Evolutionary conservation across 1,140 invertebrate species (phyloP).

Genomic region (Dufourea novaeangliae): DNA sequence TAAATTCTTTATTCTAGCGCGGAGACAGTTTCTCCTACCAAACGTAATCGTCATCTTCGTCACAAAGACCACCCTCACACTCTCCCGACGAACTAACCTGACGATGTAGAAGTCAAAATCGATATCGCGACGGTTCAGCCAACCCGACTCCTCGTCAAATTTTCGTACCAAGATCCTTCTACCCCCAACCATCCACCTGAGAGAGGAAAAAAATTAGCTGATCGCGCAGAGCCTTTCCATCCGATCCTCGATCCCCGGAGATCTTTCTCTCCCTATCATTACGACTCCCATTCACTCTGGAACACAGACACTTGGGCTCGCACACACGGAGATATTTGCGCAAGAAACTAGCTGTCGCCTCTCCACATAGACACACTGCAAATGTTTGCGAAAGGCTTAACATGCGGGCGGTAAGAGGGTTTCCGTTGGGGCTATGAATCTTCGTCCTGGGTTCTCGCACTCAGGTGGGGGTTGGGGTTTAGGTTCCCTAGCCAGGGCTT

Average conservation of each 20-base stretch:
- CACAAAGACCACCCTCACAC: too few species aligned
- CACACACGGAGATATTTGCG: slow-evolving; percentile 37
- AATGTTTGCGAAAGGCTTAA: slow-evolving; percentile 55
- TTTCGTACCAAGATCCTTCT: neutral
- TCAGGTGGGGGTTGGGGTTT: too few species aligned
- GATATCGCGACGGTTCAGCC: neutral
- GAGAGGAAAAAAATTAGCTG: slow-evolving; percentile 15
- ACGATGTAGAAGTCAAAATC: neutral
- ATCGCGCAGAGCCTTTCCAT: neutral
- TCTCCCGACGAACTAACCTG: neutral
- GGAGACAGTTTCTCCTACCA: too few species aligned
- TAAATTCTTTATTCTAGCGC: too few species aligned
- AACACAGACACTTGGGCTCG: neutral
- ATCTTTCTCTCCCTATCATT: neutral
- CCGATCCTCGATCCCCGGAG: too few species aligned
- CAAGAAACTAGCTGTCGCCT: slow-evolving; percentile 50
- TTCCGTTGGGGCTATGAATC: slow-evolving; percentile 24
- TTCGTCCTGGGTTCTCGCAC: neutral
- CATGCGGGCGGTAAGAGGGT: slow-evolving; percentile 23
- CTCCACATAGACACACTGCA: slow-evolving; percentile 40
- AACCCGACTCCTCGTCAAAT: neutral
- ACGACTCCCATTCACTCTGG: neutral
- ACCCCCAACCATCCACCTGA: neutral
- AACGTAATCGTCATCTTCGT: too few species aligned
- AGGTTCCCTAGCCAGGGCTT: too few species aligned